phyloP scores from a whole-genome alignment of 2,113 vertebrate genomes.

The Columbina picui region DNA sequence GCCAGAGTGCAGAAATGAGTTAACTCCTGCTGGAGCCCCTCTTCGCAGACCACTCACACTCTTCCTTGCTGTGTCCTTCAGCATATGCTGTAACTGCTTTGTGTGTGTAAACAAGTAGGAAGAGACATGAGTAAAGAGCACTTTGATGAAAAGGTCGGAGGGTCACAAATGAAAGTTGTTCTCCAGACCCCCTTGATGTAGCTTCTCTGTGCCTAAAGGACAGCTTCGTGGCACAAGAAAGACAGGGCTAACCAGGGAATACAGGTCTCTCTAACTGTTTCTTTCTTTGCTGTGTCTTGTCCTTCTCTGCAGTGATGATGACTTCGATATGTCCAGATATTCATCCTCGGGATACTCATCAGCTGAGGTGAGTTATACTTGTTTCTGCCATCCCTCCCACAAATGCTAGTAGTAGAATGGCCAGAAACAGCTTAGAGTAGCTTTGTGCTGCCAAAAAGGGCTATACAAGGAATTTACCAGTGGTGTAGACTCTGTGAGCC shows the following conservation, averaged over 20 bases:
- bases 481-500: background rate
- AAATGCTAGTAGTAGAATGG: background rate
- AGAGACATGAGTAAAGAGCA: background rate
- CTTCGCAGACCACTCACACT: background rate
- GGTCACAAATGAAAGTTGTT: background rate
- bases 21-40: background rate
- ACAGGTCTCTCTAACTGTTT: background rate
- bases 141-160: background rate
- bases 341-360: slow-evolving; percentile 99
- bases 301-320: slow-evolving; percentile 87
- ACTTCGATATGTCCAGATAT: slow-evolving; percentile 99
- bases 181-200: background rate
- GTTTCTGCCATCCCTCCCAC: background rate
- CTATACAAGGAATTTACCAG: background rate
- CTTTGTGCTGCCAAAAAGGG: background rate
- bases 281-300: slow-evolving; percentile 34
- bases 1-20: background rate
- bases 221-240: background rate
- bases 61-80: background rate
- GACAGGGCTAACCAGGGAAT: background rate
- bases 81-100: rapidly evolving
- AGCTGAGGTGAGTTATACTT: slow-evolving; percentile 89
- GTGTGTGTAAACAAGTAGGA: background rate
- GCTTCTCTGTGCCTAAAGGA: background rate
- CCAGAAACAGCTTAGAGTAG: background rate